These are phyloP conservation scores for Liodrosophila aerea DNA, from an alignment of 2,888 invertebrate genomes.

Conservation along the genomic window DNA sequence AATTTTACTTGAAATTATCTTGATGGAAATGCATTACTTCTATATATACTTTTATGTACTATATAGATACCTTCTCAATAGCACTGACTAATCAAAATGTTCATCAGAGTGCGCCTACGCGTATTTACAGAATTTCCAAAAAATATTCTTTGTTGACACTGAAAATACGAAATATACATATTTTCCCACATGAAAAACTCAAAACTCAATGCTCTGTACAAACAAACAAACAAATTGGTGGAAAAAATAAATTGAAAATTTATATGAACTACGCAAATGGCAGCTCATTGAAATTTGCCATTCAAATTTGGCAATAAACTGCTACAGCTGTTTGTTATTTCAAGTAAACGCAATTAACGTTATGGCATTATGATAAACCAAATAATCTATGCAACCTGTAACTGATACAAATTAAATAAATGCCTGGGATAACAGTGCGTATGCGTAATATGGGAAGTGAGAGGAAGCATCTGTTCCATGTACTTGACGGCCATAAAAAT, in stretches of 20 bases:
- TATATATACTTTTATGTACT: too few relatives aligned
- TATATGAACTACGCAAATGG: constrained; percentile 44
- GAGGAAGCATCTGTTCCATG: constrained; percentile 34
- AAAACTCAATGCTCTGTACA: constrained; percentile 31
- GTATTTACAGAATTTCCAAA: constrained; percentile 43
- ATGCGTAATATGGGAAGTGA: constrained; percentile 33
- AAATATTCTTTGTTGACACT: constrained; percentile 58
- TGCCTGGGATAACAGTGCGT: constrained; percentile 26
- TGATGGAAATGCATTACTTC: too few relatives aligned
- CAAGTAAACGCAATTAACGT: constrained; percentile 38
- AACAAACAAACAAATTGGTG: constrained; percentile 22
- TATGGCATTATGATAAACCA: constrained; percentile 28
- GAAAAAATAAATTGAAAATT: background rate
- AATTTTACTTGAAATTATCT: constrained; percentile 32
- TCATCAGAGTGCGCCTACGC: constrained; percentile 3
- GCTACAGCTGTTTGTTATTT: constrained; percentile 37
- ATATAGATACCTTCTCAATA: constrained; percentile 17
- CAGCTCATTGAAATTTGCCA: constrained; percentile 39
- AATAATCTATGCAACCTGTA: constrained; percentile 9
- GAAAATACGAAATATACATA: constrained; percentile 37
- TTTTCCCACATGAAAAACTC: constrained; percentile 24
- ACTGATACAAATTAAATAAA: constrained; percentile 4
- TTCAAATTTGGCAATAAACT: constrained; percentile 32
- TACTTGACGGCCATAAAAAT: constrained; percentile 26
- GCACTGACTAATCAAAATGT: constrained; percentile 21